Percentiles rank a stretch among this genome's conserved stretches.
Conservation (phyloP, 2,113 vertebrate genomes). For the Microtus richardsoni region DNA sequence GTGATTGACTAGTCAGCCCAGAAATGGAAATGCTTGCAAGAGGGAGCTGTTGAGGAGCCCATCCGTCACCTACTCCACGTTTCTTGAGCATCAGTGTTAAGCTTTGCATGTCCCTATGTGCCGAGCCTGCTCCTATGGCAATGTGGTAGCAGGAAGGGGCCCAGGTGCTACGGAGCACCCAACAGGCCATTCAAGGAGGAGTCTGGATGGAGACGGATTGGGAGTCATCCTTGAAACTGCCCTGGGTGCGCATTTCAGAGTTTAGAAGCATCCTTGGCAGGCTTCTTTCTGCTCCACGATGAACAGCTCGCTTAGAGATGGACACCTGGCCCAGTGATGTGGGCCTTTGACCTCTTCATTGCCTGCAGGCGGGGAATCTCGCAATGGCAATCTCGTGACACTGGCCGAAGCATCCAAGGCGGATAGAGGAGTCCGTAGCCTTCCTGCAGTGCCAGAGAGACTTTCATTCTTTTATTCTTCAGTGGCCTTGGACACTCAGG, state of each 20-base stretch:
- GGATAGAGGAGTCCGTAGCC: not conserved
- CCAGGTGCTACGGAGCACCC: fast-evolving
- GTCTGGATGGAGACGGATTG: not conserved
- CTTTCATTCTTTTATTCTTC: not conserved
- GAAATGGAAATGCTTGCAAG: not conserved
- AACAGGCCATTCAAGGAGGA: not conserved
- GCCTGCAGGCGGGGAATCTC: conserved; percentile 10
- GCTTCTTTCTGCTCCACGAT: not conserved
- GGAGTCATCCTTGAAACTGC: not conserved
- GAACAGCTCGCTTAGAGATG: not conserved
- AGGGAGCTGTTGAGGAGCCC: not conserved
- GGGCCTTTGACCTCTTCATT: conserved; percentile 31
- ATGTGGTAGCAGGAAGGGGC: not conserved
- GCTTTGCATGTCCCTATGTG: not conserved
- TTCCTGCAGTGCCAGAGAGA: not conserved
- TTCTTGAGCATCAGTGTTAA: not conserved
- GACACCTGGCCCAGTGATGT: not conserved
- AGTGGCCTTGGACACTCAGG: not conserved
- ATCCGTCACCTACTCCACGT: not conserved
- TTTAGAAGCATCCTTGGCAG: not conserved
- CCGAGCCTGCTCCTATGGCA: not conserved
- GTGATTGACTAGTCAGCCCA: not conserved
- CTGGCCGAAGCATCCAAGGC: not conserved
- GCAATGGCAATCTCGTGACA: conserved; percentile 25
- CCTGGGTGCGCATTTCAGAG: not conserved